A percentile compares a stretch with the other conserved stretches of the same genome.
Conservation (phyloP, 2,113 vertebrate species). For the Carassius gibelio region DNA sequence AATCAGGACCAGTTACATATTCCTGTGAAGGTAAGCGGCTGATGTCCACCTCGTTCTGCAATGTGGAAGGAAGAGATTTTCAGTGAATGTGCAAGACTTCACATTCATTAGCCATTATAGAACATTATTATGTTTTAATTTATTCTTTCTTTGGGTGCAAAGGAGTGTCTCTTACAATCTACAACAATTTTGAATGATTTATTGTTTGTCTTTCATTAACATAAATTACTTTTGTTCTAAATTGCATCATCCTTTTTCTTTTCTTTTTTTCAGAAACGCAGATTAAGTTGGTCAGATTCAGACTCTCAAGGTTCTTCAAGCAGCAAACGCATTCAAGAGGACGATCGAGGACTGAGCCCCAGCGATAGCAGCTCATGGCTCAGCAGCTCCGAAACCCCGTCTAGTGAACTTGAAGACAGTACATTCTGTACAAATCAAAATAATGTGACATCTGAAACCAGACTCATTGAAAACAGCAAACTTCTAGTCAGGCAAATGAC, state of each 20-base stretch:
- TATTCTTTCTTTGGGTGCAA: neutral
- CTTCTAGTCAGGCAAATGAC: slow-evolving; percentile 1
- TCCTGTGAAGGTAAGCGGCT: slow-evolving; percentile 67
- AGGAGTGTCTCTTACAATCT: neutral
- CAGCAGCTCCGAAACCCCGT: neutral
- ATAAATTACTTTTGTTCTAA: neutral
- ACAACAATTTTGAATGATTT: neutral
- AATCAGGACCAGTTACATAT: slow-evolving; percentile 72
- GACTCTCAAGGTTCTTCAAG: slow-evolving; percentile 49
- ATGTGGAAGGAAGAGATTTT: neutral
- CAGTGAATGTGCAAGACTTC: neutral
- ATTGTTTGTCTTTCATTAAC: neutral
- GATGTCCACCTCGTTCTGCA: neutral
- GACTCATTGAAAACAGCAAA: neutral
- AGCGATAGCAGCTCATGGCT: slow-evolving; percentile 33
- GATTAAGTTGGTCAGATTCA: slow-evolving; percentile 67
- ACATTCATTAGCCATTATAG: too few species aligned
- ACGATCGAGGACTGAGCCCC: slow-evolving; percentile 25
- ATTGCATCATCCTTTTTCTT: slow-evolving; percentile 13
- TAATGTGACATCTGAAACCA: neutral
- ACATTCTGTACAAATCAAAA: neutral
- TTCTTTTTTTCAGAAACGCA: slow-evolving; percentile 69
- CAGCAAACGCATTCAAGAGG: slow-evolving; percentile 45
- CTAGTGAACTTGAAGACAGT: slow-evolving; percentile 9
- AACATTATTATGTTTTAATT: too few species aligned